Evolutionary conservation across 1,140 invertebrate species (phyloP), one percentile per base, ranked within the genome.

Genomic region (Trichoplusia ni): DNA sequence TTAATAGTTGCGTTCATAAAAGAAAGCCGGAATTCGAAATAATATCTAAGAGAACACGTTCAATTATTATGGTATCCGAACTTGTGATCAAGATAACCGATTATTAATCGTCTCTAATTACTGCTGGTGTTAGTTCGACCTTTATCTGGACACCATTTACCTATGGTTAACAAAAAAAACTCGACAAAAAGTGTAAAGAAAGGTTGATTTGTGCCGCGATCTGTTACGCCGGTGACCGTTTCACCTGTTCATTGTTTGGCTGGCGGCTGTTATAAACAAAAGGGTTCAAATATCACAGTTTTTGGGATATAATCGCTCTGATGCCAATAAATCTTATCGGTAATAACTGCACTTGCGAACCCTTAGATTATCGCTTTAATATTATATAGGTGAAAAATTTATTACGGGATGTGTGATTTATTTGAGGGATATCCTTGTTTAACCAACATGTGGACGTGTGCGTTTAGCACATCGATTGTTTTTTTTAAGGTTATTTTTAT

Each of bases 61-160:
- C 78, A 84, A 89, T 88, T 89, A 90, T 77, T 75, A 80, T 74
- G 75, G 74, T 81, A 75, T 74, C 73, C 64, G 77, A 62, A 63
- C 53, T 61, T 38, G 68, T 73, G 79, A 90, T 90, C 85, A 78
- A 90, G 88, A 90, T 90, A 90, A 86, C 75, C 77, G 75, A 88
- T 89, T 88, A 90, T 89, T 89, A 90, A 90, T 90, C 81, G 86
- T 77, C 82, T 67, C 82, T 90, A 90, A 90, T 90, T 90, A 90
- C 84, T 89, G 88, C 86, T 83, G 86, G 88, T 90, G 88, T 90
- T 90, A 84, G 84, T 77, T 80, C 80, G 83, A 87, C 86, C 81
- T 86, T 78, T 82, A 86, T 89, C 80, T 84, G 82, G 78, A 88
- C 86, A 88, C 82, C 79, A 82, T 86, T 86, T 85, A 78, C 78